A percentile compares a stretch with the other conserved stretches of the same genome.
These are phyloP conservation scores for Caiman crocodilus DNA, from an alignment of 2,797 vertebrate species.

Conservation along the genomic window DNA sequence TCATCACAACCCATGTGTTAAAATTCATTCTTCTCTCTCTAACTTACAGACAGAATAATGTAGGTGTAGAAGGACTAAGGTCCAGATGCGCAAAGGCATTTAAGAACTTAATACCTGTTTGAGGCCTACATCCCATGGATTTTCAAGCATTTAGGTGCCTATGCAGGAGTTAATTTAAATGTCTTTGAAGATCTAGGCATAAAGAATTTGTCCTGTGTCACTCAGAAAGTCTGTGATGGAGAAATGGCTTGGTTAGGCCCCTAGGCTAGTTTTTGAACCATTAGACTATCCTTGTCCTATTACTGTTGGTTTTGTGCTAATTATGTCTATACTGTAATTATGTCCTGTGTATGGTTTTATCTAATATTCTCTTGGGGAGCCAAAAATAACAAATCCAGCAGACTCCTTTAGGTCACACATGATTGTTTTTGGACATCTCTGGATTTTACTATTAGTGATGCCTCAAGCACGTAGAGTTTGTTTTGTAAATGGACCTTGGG, in stretches of 20 bases:
- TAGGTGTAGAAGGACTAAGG: not conserved
- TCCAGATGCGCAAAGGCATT: not conserved
- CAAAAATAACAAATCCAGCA: not conserved
- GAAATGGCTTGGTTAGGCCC: not conserved
- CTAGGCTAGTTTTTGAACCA: not conserved
- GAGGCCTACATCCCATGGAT: no score
- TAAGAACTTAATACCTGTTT: not conserved
- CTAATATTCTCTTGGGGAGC: slow-evolving; percentile 5
- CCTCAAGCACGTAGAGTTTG: not conserved
- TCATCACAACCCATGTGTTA: not conserved
- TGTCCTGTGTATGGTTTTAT: not conserved
- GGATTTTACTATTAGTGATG: not conserved
- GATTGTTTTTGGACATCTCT: not conserved
- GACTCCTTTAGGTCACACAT: not conserved
- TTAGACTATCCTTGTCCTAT: no score
- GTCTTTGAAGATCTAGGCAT: not conserved
- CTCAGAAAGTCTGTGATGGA: accelerated
- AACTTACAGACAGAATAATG: not conserved
- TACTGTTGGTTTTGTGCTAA: not conserved
- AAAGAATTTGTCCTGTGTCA: not conserved
- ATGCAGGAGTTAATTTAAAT: not conserved
- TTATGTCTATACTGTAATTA: not conserved
- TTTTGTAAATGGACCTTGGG: not conserved
- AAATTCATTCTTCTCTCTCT: not conserved
- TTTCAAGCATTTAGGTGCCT: no score